Evolutionary conservation across 2,888 invertebrate species (phyloP), one percentile per base, ranked within the genome.

Genomic region (Cantharis flavilabris): DNA sequence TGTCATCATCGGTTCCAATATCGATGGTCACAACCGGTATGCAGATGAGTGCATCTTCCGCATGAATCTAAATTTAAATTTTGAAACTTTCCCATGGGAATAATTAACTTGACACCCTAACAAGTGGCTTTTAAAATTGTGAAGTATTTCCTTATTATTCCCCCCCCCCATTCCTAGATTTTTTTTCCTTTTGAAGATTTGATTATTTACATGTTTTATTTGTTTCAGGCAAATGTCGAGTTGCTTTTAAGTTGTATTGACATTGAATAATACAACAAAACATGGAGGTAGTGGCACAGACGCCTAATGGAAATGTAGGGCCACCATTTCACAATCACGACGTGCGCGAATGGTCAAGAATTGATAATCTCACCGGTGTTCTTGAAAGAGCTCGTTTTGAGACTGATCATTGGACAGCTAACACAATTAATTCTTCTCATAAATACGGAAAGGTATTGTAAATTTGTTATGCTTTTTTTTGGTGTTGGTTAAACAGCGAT

Each of bases 301-400:
- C 86, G 76, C 86, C 87, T 49, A 81, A 82, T 69, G 84, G 85
- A 69, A 87, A 86, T 79, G 86, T 85, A 77, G 84, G 83, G 80
- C 83, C 86, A 69, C 90, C 90, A 16, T 90, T 89, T 83, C 89
- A 89, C 83, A 90, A 90, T 80, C 90, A 89, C 83, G 90, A 90
- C 84, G 90, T 90, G 80, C 88, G 89, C 83, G 91, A 91, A 84
- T 91, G 91, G 91, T 90, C 90, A 75, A 86, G 89, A 79, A 86
- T 90, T 80, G 90, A 91, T 85, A 88, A 88, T 81, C 86, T 90
- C 81, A 90, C 90, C 49, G 91, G 90, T 23, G 90, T 90, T 84
- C 85, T 90, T 82, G 90, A 91, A 84, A 87, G 89, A 80, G 91
- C 90, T 49, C 86, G 91, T 49, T 86, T 90, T 49, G 90, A 91